Evolutionary conservation across 2,113 vertebrate genomes (phyloP).

Genomic region (Calyptommatus sinebrachiatus): DNA sequence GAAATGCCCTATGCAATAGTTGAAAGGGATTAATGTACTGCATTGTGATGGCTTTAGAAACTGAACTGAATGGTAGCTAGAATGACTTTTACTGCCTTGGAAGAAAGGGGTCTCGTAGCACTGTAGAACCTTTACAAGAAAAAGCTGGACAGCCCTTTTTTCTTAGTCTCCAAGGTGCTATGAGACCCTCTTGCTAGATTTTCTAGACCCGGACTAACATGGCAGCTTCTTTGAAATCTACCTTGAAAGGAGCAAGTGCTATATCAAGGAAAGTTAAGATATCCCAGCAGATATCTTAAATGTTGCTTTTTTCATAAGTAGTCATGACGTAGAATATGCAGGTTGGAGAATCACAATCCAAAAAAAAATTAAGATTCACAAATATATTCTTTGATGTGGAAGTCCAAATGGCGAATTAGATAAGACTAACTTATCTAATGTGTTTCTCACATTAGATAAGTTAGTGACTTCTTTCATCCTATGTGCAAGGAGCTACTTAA

Average conservation of each 20-base stretch:
- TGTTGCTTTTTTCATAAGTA: background rate
- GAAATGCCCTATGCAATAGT: constrained; percentile 28
- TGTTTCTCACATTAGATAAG: too few relatives aligned
- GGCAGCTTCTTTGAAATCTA: background rate
- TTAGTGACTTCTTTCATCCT: background rate
- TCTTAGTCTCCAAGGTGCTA: too few relatives aligned
- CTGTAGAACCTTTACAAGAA: too few relatives aligned
- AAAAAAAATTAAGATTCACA: background rate
- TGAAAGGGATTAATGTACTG: constrained; percentile 41
- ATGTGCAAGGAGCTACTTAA: background rate
- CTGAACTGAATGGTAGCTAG: background rate
- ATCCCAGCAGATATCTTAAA: background rate
- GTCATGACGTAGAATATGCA: background rate
- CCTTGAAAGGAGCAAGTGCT: background rate
- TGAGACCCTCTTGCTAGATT: too few relatives aligned
- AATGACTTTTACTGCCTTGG: background rate
- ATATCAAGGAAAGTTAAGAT: background rate
- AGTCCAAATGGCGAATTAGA: too few relatives aligned
- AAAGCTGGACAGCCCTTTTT: too few relatives aligned
- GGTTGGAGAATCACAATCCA: background rate
- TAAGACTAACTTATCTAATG: too few relatives aligned
- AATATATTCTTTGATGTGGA: background rate
- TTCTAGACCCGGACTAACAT: too few relatives aligned
- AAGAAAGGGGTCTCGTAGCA: too few relatives aligned
- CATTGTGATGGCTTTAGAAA: background rate